Percentiles rank a stretch among this genome's conserved stretches.
These are phyloP conservation scores for Hippotragus niger DNA, from an alignment of 2,113 vertebrate genomes.

Conservation along the genomic window DNA sequence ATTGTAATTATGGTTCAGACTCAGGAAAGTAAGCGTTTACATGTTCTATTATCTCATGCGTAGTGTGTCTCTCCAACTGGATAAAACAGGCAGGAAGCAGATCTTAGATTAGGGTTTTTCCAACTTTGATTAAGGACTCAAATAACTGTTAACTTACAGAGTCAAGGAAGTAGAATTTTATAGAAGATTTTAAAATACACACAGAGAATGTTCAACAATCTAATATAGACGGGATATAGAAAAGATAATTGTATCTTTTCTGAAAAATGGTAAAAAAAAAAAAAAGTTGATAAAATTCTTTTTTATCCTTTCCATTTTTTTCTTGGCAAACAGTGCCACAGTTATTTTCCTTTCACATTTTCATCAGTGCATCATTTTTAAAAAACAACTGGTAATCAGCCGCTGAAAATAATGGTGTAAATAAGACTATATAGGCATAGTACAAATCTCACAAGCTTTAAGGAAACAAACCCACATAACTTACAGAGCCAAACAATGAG, in stretches of 20 bases:
- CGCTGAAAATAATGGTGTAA: slow-evolving; percentile 39
- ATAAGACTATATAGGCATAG: slow-evolving; percentile 16
- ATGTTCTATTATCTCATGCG: background rate
- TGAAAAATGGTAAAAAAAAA: background rate
- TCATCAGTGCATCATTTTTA: slow-evolving; percentile 21
- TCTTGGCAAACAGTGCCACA: slow-evolving; percentile 33
- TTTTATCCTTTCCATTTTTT: slow-evolving; percentile 29
- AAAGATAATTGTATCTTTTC: background rate
- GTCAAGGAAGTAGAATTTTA: slow-evolving; percentile 33
- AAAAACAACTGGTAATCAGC: slow-evolving; percentile 14
- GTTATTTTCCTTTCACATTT: slow-evolving; percentile 46
- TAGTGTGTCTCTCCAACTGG: background rate
- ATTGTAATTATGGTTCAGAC: background rate
- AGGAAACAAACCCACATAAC: slow-evolving; percentile 1
- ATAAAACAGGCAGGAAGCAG: slow-evolving; percentile 16
- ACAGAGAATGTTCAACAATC: slow-evolving; percentile 1
- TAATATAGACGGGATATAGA: background rate
- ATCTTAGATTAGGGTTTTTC: slow-evolving; percentile 29
- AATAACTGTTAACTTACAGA: background rate
- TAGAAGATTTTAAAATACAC: slow-evolving; percentile 10
- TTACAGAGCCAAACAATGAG: background rate
- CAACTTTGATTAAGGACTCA: slow-evolving; percentile 29
- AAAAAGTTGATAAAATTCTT: background rate
- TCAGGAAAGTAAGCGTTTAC: background rate
- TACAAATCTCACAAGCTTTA: slow-evolving; percentile 20